Evolutionary conservation across 2,797 vertebrate species (phyloP).

Genomic region (Acrossocheilus fasciatus): DNA sequence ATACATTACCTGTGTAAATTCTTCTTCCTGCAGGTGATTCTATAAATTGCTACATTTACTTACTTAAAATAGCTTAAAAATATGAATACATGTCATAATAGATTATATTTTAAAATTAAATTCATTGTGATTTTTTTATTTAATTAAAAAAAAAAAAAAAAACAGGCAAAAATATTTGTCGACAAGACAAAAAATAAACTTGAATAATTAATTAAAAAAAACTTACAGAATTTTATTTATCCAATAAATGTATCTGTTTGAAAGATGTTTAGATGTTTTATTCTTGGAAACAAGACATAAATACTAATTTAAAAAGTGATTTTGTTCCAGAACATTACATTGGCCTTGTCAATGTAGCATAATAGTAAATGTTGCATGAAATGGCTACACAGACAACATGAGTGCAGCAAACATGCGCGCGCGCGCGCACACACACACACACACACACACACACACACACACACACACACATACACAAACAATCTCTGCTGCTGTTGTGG

Average conservation of each 20-base stretch:
- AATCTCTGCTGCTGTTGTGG: slow-evolving; percentile 12
- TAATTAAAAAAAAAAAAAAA: not conserved
- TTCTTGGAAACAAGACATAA: not conserved
- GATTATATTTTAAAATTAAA: not conserved
- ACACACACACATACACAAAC: not conserved
- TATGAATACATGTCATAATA: not conserved
- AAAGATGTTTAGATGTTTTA: not conserved
- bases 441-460: not conserved
- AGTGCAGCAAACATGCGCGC: not conserved
- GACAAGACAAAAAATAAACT: not conserved
- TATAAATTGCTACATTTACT: not conserved
- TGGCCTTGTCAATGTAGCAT: not conserved
- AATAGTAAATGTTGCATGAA: slow-evolving; percentile 13
- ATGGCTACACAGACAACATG: not conserved
- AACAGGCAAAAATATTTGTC: not conserved
- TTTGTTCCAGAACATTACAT: not conserved
- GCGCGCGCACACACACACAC: not conserved
- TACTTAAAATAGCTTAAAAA: not conserved
- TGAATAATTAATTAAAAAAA: not conserved
- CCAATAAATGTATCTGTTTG: not conserved
- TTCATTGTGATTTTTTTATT: not conserved
- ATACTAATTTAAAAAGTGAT: not conserved
- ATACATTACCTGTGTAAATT: not conserved
- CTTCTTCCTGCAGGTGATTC: not conserved
- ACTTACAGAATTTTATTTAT: not conserved